These are phyloP conservation scores for Clarias fuscus DNA, from an alignment of 2,797 vertebrate species.

Conservation along the genomic window DNA sequence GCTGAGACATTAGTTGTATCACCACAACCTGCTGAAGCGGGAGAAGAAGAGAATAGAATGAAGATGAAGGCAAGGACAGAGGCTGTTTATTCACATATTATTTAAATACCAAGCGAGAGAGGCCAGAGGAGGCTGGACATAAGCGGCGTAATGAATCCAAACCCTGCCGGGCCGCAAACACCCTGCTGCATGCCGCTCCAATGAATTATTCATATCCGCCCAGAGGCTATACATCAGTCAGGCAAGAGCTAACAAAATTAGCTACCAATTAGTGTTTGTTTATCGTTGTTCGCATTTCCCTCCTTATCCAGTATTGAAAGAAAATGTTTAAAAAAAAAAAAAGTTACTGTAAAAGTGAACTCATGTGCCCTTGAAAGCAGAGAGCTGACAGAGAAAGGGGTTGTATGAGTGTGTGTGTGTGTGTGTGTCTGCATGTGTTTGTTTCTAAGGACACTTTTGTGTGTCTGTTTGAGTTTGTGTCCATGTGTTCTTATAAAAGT, in stretches of 20 bases:
- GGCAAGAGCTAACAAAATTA: slow-evolving; percentile 92
- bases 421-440: neutral
- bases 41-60: slow-evolving; percentile 17
- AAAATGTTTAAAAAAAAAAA: slow-evolving; percentile 10
- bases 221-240: slow-evolving; percentile 90
- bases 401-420: neutral
- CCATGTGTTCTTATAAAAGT: slow-evolving; percentile 8
- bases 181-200: slow-evolving; percentile 80
- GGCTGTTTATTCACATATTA: slow-evolving; percentile 77
- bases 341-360: slow-evolving; percentile 6
- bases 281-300: slow-evolving; percentile 76
- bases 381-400: slow-evolving; percentile 26
- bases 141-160: slow-evolving; percentile 83
- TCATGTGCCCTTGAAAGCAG: slow-evolving; percentile 38
- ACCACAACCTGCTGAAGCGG: neutral
- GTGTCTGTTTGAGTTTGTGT: neutral
- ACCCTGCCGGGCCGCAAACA: slow-evolving; percentile 82
- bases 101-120: slow-evolving; percentile 80
- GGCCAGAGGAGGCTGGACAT: slow-evolving; percentile 80
- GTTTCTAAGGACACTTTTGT: neutral
- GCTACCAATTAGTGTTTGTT: slow-evolving; percentile 94
- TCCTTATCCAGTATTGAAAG: slow-evolving; percentile 33
- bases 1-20: slow-evolving; percentile 13
- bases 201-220: slow-evolving; percentile 93
- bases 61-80: slow-evolving; percentile 15